Conservation (phyloP, 2,888 invertebrate genomes). For the Beris chalybata region DNA sequence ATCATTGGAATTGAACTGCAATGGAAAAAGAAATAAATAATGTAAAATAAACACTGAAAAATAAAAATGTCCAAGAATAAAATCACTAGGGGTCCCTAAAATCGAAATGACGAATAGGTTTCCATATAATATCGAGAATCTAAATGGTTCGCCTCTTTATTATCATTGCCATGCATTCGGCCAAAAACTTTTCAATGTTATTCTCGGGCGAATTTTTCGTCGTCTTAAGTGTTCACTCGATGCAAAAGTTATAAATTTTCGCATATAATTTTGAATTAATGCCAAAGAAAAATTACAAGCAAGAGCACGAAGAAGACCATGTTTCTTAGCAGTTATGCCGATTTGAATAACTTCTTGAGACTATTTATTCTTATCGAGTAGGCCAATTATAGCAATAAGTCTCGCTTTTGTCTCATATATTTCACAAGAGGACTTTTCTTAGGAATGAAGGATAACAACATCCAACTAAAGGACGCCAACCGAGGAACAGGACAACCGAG, state of each 20-base stretch:
- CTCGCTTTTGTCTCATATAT: slow-evolving; percentile 28
- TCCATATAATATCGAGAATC: neutral
- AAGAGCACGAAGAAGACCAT: slow-evolving; percentile 12
- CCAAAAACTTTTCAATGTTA: too few relatives aligned
- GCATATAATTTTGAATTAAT: slow-evolving; percentile 30
- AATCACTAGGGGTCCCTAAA: neutral
- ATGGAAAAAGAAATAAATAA: slow-evolving; percentile 18
- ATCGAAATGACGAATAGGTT: neutral
- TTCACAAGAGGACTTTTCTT: slow-evolving; percentile 20
- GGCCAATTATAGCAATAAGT: slow-evolving; percentile 31
- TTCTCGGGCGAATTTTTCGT: too few relatives aligned
- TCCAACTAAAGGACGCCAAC: slow-evolving; percentile 8
- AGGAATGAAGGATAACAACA: slow-evolving; percentile 8
- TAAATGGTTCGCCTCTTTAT: neutral
- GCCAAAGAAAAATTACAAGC: slow-evolving; percentile 16
- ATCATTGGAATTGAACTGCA: slow-evolving; percentile 41
- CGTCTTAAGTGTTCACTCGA: slow-evolving; percentile 23
- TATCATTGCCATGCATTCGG: too few relatives aligned
- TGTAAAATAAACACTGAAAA: slow-evolving; percentile 14
- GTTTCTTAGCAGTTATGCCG: slow-evolving; percentile 21
- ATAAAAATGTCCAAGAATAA: neutral
- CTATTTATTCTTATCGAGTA: slow-evolving; percentile 27
- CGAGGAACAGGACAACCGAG: neutral
- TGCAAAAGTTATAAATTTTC: slow-evolving; percentile 30
- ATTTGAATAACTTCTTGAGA: slow-evolving; percentile 28